Evolutionary conservation across 2,113 vertebrate genomes (phyloP).

Genomic region (Plectropomus leopardus): DNA sequence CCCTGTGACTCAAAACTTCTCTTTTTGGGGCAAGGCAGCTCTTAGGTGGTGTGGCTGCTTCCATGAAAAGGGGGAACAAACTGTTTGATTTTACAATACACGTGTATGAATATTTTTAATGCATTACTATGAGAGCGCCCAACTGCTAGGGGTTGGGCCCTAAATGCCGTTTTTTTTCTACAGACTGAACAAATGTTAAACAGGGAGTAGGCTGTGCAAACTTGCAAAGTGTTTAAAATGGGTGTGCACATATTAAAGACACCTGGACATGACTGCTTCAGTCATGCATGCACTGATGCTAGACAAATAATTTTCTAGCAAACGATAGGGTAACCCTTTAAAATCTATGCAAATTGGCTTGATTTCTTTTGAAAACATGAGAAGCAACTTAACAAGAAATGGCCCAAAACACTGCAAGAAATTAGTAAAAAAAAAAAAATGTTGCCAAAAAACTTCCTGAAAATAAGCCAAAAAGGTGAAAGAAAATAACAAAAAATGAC

Average conservation of each 20-base stretch:
- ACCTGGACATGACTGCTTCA: background rate
- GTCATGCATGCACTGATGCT: conserved; percentile 23
- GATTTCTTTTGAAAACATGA: no score
- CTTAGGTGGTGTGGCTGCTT: background rate
- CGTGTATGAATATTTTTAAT: conserved; percentile 1
- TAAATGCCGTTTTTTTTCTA: background rate
- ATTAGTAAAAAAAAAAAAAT: background rate
- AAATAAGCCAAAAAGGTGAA: no score
- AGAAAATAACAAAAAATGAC: no score
- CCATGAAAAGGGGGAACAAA: background rate
- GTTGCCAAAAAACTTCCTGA: no score
- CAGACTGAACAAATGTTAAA: conserved; percentile 7
- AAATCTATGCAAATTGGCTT: background rate
- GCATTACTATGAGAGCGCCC: background rate
- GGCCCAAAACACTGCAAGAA: no score
- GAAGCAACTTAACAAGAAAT: no score
- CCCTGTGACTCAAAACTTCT: conserved; percentile 10
- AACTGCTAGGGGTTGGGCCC: background rate
- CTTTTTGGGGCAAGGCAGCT: conserved; percentile 9
- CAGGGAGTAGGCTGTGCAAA: conserved; percentile 1
- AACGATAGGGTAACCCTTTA: no score
- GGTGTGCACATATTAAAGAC: background rate
- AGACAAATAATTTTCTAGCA: background rate
- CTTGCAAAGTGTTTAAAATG: background rate
- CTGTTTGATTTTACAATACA: background rate